Base-by-base conservation (phyloP, 2,888 invertebrate genomes). In the Sinohyriopsis cumingii region DNA sequence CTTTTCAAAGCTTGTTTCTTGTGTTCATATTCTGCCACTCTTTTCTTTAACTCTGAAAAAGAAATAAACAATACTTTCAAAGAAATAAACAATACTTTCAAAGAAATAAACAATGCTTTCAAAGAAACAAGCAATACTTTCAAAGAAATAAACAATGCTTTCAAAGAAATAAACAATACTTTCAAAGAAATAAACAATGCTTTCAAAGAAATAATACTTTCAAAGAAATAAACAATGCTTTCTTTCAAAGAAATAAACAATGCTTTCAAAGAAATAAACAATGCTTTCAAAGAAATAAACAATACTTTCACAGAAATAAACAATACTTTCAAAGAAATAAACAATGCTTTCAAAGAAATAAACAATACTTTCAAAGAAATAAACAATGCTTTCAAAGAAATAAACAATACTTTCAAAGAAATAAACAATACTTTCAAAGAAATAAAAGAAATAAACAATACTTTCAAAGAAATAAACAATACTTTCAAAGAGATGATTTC, bases 1-100 rank as follows among this genome's bases (percentile, higher is more conserved):
- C 74, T 74, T 59, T 84, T 81, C 22, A 85, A 65, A 19, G 82
- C 64, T 63, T 81, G 75, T 69, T 82, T 79, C 60, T 80, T 80
- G 60, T 76, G 75, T 69, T 85, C 83, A 69, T 78, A 82, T 60
- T 84, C 80, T 24, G 68, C 74, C 1, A 85, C 82, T 69, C 80
- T 82, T 55, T 72, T 77, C 69, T 82, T 82, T 33, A 84, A 70
- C 61, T 80, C 85, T 85, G 76, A 24, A 71, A 73, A 33, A 68
- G 53, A 33, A 69, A 67, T 54, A 59, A 54, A 55, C 28, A 45
- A 63, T 33, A 18, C 12, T 55, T 28, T 45, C 0, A 45, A 15
- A 45, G 15, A 15, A 3, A 15, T 45, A n/a, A n/a, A n/a, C n/a
- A n/a, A n/a, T n/a, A 18, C 12, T 55, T 28, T 45, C 0, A 45